Percentiles rank a stretch among this genome's conserved stretches.
Evolutionary conservation across 2,888 invertebrate species (phyloP).

Genomic region (Notocelia uddmanniana): DNA sequence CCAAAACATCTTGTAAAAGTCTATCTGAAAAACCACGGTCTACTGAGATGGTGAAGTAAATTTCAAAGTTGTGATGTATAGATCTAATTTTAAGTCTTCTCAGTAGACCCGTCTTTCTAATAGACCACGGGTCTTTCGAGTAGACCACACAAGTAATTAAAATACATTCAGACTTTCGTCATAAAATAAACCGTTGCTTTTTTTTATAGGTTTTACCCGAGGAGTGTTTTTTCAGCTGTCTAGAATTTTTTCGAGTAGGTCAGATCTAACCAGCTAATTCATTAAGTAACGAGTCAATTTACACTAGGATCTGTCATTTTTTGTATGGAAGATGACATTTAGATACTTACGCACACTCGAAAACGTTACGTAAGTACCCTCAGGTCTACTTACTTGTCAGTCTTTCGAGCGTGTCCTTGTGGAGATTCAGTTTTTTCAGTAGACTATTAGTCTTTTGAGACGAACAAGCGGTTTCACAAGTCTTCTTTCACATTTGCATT

Average conservation of each 20-base stretch:
- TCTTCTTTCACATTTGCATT: too few relatives aligned
- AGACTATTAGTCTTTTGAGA: too few relatives aligned
- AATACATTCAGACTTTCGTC: not conserved
- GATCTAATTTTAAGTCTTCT: constrained; percentile 9
- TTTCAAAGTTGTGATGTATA: not conserved
- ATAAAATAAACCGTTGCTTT: not conserved
- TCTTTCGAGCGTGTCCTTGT: not conserved
- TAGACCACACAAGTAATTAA: not conserved
- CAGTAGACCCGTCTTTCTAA: constrained; percentile 41
- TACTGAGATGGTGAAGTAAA: constrained; percentile 3
- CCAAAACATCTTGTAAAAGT: not conserved
- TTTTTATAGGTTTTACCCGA: not conserved
- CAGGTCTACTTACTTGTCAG: not conserved
- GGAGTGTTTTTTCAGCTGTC: not conserved
- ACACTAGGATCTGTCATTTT: too few relatives aligned
- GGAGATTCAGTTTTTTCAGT: too few relatives aligned
- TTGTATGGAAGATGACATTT: too few relatives aligned
- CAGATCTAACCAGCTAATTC: constrained; percentile 3
- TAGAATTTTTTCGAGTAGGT: not conserved
- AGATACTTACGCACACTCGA: too few relatives aligned
- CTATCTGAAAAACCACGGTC: not conserved
- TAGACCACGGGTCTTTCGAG: constrained; percentile 31
- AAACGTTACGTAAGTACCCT: too few relatives aligned
- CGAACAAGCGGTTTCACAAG: not conserved
- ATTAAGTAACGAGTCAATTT: too few relatives aligned